Conservation (phyloP, 1,140 invertebrate genomes). For the silkworm (Bombyx mori) region ASM3026992v2 NC_085121.1:10433001-10433500, state of each 20-base stretch:
- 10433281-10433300: slow-evolving; percentile 49
- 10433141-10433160: slow-evolving; percentile 11
- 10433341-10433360: slow-evolving; percentile 30
- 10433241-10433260: slow-evolving; percentile 34
- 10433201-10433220: slow-evolving; percentile 29
- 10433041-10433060: too few species aligned
- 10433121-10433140: too few species aligned
- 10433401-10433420: slow-evolving; percentile 24
- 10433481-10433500: too few species aligned
- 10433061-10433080: too few species aligned
- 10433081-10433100: too few species aligned
- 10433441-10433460: too few species aligned
- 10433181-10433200: slow-evolving; percentile 31
- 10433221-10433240: slow-evolving; percentile 30
- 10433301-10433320: slow-evolving; percentile 50
- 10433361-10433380: slow-evolving; percentile 31
- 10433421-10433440: too few species aligned
- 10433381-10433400: slow-evolving; percentile 37
- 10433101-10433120: too few species aligned
- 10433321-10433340: slow-evolving; percentile 40
- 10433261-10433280: slow-evolving; percentile 34
- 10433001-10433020: too few species aligned
- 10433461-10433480: too few species aligned
- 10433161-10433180: slow-evolving; percentile 20
- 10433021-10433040: not conserved